A percentile compares a stretch with the other conserved stretches of the same genome.
These are phyloP conservation scores for Nasonia vitripennis DNA, from an alignment of 1,140 invertebrate species.

Conservation along the genomic window DNA sequence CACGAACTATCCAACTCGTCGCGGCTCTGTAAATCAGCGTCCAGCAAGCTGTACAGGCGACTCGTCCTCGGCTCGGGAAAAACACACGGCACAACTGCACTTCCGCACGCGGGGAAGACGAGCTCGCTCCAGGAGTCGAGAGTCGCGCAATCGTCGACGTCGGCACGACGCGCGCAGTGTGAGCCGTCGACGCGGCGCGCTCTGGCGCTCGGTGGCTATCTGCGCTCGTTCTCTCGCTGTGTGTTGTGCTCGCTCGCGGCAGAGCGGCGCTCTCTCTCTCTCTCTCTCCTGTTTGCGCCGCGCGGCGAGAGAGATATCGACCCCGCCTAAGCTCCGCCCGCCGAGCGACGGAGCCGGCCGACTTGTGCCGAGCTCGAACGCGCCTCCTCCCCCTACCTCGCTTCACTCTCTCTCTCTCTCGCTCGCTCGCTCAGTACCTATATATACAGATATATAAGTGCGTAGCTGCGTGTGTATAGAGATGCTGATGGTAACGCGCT, in stretches of 20 bases:
- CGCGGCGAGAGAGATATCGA: conserved; percentile 65
- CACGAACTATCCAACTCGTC: not conserved
- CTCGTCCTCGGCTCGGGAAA: not conserved
- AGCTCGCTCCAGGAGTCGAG: too few species aligned
- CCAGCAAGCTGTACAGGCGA: not conserved
- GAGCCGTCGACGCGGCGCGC: conserved; percentile 46
- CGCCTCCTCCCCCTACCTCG: conserved; percentile 25
- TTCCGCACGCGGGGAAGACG: not conserved
- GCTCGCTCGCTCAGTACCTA: too few species aligned
- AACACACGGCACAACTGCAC: too few species aligned
- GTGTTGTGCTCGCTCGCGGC: conserved; percentile 3
- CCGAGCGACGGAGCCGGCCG: conserved; percentile 55
- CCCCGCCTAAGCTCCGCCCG: conserved; percentile 74
- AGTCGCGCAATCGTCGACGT: not conserved
- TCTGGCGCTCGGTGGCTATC: conserved; percentile 52
- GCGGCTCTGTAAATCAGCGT: not conserved
- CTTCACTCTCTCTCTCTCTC: not conserved
- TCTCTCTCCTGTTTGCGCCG: not conserved
- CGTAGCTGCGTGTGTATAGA: too few species aligned
- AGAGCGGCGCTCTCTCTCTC: not conserved
- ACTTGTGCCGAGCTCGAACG: conserved; percentile 51
- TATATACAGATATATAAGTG: too few species aligned
- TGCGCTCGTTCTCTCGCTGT: too few species aligned
- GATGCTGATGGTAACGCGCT: too few species aligned
- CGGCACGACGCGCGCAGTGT: not conserved